A percentile compares a stretch with the other conserved stretches of the same genome.
These are phyloP conservation scores for Palythoa grandiflora DNA, from an alignment of 92 coral and sea anemone genomes.

Conservation along the genomic window DNA sequence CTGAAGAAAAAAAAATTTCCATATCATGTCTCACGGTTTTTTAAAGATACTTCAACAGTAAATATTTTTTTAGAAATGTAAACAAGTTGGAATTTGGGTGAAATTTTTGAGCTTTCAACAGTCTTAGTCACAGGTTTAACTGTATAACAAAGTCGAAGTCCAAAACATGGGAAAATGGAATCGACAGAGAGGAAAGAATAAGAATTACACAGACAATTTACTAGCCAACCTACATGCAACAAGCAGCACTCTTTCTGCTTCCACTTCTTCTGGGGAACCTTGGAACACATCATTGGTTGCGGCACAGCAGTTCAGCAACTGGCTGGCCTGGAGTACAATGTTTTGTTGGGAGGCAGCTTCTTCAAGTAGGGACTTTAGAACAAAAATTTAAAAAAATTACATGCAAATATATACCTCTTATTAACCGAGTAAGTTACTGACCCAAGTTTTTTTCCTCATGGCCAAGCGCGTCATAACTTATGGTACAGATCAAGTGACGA, in stretches of 20 bases:
- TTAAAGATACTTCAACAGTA: no score
- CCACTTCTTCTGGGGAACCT: constrained; percentile 93
- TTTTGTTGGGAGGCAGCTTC: constrained; percentile 97
- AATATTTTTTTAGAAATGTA: no score
- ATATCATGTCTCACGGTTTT: not conserved
- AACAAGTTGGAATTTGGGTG: not conserved
- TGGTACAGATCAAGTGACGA: no score
- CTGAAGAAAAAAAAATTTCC: constrained; percentile 39
- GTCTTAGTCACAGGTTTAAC: no score
- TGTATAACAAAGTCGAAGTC: no score
- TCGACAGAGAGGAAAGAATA: not conserved
- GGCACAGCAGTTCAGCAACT: constrained; percentile 85
- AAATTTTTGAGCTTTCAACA: not conserved
- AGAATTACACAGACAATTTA: not conserved
- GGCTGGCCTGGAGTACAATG: constrained; percentile 95
- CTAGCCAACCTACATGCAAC: constrained; percentile 80
- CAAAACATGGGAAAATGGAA: no score
- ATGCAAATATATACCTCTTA: no score
- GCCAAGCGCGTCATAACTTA: no score
- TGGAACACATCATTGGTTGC: constrained; percentile 82
- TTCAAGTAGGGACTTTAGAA: constrained; percentile 77
- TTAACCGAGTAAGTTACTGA: no score
- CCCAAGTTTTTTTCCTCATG: no score
- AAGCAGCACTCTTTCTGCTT: constrained; percentile 91
- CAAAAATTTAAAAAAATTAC: not conserved